Evolutionary conservation across 1,140 invertebrate genomes (phyloP), one percentile per base, ranked within the genome.

Genomic region (Lasioglossum albipes): DNA sequence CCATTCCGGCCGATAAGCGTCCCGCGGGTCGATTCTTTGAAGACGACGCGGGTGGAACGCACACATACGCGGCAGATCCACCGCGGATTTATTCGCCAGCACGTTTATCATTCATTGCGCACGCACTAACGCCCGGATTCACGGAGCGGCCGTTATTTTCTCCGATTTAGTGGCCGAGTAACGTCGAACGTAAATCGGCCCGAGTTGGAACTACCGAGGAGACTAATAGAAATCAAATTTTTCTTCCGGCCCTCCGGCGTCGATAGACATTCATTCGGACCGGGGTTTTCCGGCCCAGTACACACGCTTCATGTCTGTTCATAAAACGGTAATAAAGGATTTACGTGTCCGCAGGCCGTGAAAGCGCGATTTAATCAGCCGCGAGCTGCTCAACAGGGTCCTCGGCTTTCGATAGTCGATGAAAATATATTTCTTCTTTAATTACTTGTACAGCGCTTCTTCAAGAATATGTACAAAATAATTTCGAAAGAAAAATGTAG

Each of bases 1-100:
- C 41, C 12, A 6, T 61, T 54, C 12, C 13, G 18, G 20, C 36
- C 2, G 70, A 74, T 74, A 79, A 79, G 62, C 62, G 41, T 42
- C 18, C 31, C 31, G 61, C 62, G 68, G 41, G 18, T 9, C 4
- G 27, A 20, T 41, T 9, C 7, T 59, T 7, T 16, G 18, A 22
- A 59, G 45, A 67, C 41, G 67, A 79, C 27, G 9, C 36, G 49
- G 36, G 61, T 57, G 13, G 31, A 16, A 6, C 45, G 20, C 12
- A 7, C 12, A 12, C 3, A 2, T 16, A 42, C 13, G 42, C 27
- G 22, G 10, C 66, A 5, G 66, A 2, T 16, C 22, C 16, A 12
- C 31, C 10, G 7, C 4, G 2, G 7, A 7, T 67, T 36, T 22
- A n/a, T 66, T 41, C 2, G 13, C 65, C 36, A 36, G n/a, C 65